Evolutionary conservation across 2,888 invertebrate genomes (phyloP), one percentile per base, ranked within the genome.

Genomic region (Heliconius erato): DNA sequence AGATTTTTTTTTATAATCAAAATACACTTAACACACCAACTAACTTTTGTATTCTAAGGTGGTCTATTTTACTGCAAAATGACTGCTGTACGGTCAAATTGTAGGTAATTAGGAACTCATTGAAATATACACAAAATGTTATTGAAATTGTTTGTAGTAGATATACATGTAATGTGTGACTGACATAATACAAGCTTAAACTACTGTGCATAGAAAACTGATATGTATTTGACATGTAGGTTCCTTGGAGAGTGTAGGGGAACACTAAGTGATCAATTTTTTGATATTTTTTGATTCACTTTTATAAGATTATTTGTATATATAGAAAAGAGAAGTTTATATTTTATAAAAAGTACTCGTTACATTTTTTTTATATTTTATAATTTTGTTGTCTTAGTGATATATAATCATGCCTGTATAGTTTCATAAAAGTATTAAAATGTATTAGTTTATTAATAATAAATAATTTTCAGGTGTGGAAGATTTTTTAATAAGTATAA

Each of bases 391-490:
- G 19, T 23, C 7, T 59, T 54, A 54, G 16, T 54, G 16, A 54
- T 23, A 23, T 54, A 54, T 23, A 54, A 44, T 12, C 6, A 54
- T 2, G 19, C 54, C 54, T 59, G 23, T 59, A 40, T 40, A 40
- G 40, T 40, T 40, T 40, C 40, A 40, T 9, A 40, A 40, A 40
- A 40, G 5, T 32, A 32, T 49, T 49, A 49, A 49, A 14, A 12
- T 19, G 14, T 54, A 49, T 49, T 2, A 44, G 9, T 28, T 49
- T 72, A 49, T 72, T 72, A 72, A 26, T 72, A 69, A 69, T 28
- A 26, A 72, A 72, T 44, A 49, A 49, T 9, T 76, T 76, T 76
- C 63, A 76, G 76, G 35, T 76, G 59, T 23, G 78, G 44, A 28
- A 68, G 67, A 68, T 68, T 19, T 14, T 78, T n/a, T 67, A 63